These are phyloP conservation scores for Baryphthengus martii DNA, from an alignment of 2,113 vertebrate genomes.

Conservation along the genomic window DNA sequence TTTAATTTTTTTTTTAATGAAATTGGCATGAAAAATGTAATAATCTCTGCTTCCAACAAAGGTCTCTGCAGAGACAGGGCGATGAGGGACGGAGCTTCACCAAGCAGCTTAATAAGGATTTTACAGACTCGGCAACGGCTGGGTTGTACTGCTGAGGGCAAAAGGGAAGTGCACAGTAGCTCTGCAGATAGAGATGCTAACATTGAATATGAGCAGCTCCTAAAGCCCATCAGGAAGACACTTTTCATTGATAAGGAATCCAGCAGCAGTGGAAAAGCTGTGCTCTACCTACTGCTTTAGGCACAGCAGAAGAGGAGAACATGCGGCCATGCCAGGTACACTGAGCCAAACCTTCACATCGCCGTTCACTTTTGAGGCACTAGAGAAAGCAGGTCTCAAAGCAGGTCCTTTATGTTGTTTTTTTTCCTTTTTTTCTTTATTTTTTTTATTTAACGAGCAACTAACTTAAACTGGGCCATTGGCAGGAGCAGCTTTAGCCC, in stretches of 20 bases:
- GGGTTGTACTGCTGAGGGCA: not conserved
- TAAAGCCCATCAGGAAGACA: fast-evolving
- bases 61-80: not conserved
- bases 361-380: fast-evolving
- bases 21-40: conserved; percentile 29
- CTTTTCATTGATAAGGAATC: not conserved
- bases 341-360: fast-evolving
- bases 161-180: not conserved
- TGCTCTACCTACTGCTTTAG: fast-evolving
- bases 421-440: not conserved
- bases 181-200: fast-evolving
- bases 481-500: not conserved
- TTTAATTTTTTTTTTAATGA: not conserved
- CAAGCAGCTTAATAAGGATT: not conserved
- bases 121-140: not conserved
- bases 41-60: not conserved
- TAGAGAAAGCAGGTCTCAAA: not conserved
- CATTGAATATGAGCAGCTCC: fast-evolving
- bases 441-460: not conserved
- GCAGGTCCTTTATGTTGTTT: fast-evolving
- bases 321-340: fast-evolving
- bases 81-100: not conserved
- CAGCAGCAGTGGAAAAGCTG: fast-evolving
- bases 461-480: not conserved
- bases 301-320: not conserved